Base-by-base conservation (phyloP, 2,888 invertebrate genomes). In the Phengaris alcon region DNA sequence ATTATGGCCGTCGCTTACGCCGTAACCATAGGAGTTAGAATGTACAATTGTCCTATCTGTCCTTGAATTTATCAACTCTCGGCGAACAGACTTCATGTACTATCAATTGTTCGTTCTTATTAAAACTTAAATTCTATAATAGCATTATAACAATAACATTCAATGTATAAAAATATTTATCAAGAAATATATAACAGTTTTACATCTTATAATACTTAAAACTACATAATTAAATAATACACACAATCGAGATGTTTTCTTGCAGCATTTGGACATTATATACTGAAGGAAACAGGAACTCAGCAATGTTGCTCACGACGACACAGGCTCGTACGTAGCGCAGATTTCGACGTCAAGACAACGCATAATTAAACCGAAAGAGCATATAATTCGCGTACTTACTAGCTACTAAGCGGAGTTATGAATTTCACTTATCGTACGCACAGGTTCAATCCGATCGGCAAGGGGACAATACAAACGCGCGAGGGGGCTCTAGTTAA, bases 391-490 rank as follows among this genome's bases (percentile, higher is more conserved):
- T 48, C 52, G 35, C 64, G 64, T 10, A 44, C 64, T 35, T 64
- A 64, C 6, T 64, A 35, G 22, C 57, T 59, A 12, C 44, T 9
- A 44, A 64, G 35, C 35, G 64, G 64, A 35, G 35, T 2, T 44
- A 44, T 64, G 12, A 64, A 64, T 64, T 64, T 64, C 35, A 4
- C 35, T 77, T 74, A 81, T 76, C 82, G 83, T 80, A 84, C 83
- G 80, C 84, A 83, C 87, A 87, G 88, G 88, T 90, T 91, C 89
- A 87, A 88, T 90, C 90, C 90, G 90, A 84, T 83, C 82, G 87
- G 87, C 88, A 90, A 90, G 86, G 84, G 84, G 81, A 82, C 84
- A 81, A 83, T 80, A 80, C 83, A 81, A 83, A 83, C 77, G 81
- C 82, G 81, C 80, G 81, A 82, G 83, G 79, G 83, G 82, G 85